phyloP scores from a whole-genome alignment of 2,797 vertebrate species.

The Halcyon chelicuti region DNA sequence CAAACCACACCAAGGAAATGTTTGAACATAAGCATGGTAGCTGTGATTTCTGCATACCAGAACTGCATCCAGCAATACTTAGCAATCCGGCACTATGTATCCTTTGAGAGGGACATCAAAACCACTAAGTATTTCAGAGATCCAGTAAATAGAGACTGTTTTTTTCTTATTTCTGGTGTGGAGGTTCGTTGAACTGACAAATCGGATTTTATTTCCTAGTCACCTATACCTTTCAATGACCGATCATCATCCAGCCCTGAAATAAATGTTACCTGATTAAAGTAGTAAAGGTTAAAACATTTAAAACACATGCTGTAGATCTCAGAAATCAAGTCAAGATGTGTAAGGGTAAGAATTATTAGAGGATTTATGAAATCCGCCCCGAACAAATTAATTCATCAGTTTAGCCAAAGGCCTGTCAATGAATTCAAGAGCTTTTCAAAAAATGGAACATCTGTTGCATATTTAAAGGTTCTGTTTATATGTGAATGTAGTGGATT shows the following conservation, averaged over 20 bases:
- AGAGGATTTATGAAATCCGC: slow-evolving; percentile 81
- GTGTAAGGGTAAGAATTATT: slow-evolving; percentile 83
- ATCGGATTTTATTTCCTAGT: slow-evolving; percentile 74
- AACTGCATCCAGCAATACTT: not conserved
- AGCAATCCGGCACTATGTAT: not conserved
- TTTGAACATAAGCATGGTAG: not conserved
- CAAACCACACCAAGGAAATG: not conserved
- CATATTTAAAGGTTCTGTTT: slow-evolving; percentile 78
- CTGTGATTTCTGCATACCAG: not conserved
- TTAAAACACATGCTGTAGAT: slow-evolving; percentile 81
- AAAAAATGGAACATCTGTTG: slow-evolving; percentile 82
- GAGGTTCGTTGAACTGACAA: slow-evolving; percentile 72
- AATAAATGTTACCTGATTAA: slow-evolving; percentile 84
- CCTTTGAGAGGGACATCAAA: slow-evolving; percentile 36
- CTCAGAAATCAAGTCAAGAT: slow-evolving; percentile 83
- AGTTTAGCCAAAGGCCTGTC: slow-evolving; percentile 80
- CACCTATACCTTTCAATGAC: slow-evolving; percentile 77
- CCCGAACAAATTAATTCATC: slow-evolving; percentile 83
- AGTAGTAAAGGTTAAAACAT: slow-evolving; percentile 81
- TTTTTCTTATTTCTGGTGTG: slow-evolving; percentile 58
- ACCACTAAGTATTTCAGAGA: slow-evolving; percentile 24
- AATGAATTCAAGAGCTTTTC: slow-evolving; percentile 79
- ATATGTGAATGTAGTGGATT: slow-evolving; percentile 72
- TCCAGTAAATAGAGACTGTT: slow-evolving; percentile 48
- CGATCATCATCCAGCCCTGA: slow-evolving; percentile 74